Base-by-base conservation (phyloP, 92 coral and sea anemone genomes). In the Muricea muricata region DNA sequence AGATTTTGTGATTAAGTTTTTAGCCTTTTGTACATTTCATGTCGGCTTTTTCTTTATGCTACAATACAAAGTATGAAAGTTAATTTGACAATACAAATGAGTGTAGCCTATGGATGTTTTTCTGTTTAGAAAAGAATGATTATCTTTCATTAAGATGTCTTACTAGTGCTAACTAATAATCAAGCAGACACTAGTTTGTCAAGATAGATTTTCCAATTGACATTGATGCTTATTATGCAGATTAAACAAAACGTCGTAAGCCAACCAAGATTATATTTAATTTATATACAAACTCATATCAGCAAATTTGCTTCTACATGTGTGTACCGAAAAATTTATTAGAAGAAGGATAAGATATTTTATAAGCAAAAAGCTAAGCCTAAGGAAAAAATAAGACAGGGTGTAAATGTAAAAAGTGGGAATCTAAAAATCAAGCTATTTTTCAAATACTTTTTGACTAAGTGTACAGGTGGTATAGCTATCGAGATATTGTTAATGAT, bases 111-210 rank as follows among this genome's bases (percentile, higher is more conserved):
- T 21, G 32, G 65, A 57, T 57, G 65, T 32, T 10, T 63, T 63
- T 63, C 35, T 63, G 70, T 26, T 63, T 26, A 4, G 30, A 63
- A 28, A n/a, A 15, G 34, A 34, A 0, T 39, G 79, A 42, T 73
- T 73, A 73, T n/a, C 60, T 73, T 73, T 73, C 39, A 29, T 28
- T 42, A 50, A 47, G 66, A 75, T 29, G 80, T 75, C 80, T 48
- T 47, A 75, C 80, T 47, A 1, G 39, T 75, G 80, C 28, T 75
- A 24, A 29, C 41, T 74, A 47, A 46, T 74, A 74, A 74, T 74
- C 63, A 74, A 74, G 61, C 80, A 50, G 63, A 74, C 41, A 72
- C 57, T 1, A 14, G 48, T 35, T 72, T 41, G 52, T 72, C 56
- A 72, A 42, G 55, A 56, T 21, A 33, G 4, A 24, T 72, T 20